Evolutionary conservation across 2,113 vertebrate species (phyloP).

Genomic region (Desmodus rotundus): DNA sequence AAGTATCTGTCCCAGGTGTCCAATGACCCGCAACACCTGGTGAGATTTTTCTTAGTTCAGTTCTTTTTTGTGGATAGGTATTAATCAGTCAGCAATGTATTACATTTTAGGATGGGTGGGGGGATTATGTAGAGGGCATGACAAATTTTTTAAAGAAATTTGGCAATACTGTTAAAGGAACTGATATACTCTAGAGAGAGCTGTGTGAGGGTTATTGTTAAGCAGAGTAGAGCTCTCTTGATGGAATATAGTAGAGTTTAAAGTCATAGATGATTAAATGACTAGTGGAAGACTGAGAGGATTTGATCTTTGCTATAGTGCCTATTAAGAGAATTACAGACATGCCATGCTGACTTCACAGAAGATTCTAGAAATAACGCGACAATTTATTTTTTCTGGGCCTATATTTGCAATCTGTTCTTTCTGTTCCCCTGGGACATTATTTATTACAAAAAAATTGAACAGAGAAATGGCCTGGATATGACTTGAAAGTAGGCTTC

Average conservation of each 20-base stretch:
- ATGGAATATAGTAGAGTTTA: not conserved
- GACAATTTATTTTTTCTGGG: not conserved
- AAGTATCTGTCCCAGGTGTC: not conserved
- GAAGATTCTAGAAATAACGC: not conserved
- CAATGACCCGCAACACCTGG: not conserved
- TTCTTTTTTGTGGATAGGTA: not conserved
- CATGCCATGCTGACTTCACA: not conserved
- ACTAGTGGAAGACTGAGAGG: not conserved
- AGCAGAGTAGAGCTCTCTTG: not conserved
- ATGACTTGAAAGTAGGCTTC: not conserved
- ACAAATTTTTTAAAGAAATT: conserved; percentile 5
- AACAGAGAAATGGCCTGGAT: not conserved
- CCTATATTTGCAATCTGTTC: not conserved
- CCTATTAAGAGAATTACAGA: not conserved
- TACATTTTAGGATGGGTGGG: not conserved
- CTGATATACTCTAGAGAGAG: not conserved
- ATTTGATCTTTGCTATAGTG: not conserved
- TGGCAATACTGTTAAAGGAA: not conserved
- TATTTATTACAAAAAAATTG: not conserved
- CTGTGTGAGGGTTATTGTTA: not conserved
- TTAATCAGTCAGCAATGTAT: not conserved
- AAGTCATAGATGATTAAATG: not conserved
- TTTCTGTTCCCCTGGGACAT: not conserved
- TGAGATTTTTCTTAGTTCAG: not conserved
- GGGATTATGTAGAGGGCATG: not conserved